Evolutionary conservation across 2,797 vertebrate genomes (phyloP), one percentile per base, ranked within the genome.

Genomic region (Gymnothorax javanicus): DNA sequence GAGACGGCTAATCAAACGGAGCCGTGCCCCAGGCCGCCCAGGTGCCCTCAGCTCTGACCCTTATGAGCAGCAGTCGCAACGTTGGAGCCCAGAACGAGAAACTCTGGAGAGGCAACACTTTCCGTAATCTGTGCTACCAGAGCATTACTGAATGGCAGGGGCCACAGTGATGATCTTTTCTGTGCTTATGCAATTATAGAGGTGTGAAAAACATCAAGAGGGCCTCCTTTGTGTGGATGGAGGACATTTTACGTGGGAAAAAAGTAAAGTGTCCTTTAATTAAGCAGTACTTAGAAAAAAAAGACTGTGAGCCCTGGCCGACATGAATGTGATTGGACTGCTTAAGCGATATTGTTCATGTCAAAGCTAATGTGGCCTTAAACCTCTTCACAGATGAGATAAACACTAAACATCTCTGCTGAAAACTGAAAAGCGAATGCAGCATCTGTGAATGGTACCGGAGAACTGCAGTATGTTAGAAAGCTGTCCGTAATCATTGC

Each of bases 321-420:
- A 79, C 83, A 89, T 88, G 87, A 87, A 86, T 86, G 91, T 93
- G 91, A 89, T 91, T 88, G 89, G 88, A 85, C 88, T 88, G 88
- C 86, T 92, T 93, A 91, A 92, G 91, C 87, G 62, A 17, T 67
- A 73, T 69, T 67, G 88, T 87, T 86, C 84, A 86, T 89, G 81
- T 84, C 88, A 73, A 56, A 83, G 87, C 85, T 91, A 89, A 90
- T 92, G 88, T 86, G 88, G 87, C 87, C 85, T 86, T 87, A 88
- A 85, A 87, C 84, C 86, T 71, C 81, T 75, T 88, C 79, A 82
- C 87, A 87, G 13, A 89, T 83, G 69, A 54, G 82, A 85, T 91
- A 88, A 90, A 84, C 83, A 73, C 86, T 83, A 89, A 86, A 83
- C 64, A 71, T 71, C 71, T 81, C 50, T 81, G 77, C 43, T 75